phyloP scores from a whole-genome alignment of 2,797 vertebrate species.

The Lophius americanus region DNA sequence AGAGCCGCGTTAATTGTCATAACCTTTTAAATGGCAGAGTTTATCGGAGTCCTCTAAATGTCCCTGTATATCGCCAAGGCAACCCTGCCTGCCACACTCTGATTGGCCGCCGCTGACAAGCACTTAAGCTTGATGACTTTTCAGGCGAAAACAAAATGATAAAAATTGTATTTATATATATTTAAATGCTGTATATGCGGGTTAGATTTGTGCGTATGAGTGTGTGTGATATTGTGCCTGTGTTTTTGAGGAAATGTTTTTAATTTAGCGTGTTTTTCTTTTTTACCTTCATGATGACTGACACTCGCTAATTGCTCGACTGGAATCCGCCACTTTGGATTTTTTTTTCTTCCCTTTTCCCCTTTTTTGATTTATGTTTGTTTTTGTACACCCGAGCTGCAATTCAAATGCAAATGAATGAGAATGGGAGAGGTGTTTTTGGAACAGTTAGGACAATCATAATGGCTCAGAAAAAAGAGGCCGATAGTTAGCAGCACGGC shows the following conservation, averaged over 20 bases:
- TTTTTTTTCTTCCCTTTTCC: conserved; percentile 26
- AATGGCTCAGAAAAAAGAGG: conserved; percentile 75
- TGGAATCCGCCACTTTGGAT: conserved; percentile 66
- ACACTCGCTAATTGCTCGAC: conserved; percentile 80
- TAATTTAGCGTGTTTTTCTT: conserved; percentile 56
- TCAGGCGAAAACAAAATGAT: conserved; percentile 64
- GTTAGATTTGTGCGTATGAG: conserved; percentile 17
- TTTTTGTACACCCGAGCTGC: conserved; percentile 73
- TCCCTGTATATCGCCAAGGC: conserved; percentile 80
- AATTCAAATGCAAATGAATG: conserved; percentile 84
- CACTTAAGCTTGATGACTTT: conserved; percentile 82
- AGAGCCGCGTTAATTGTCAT: conserved; percentile 87
- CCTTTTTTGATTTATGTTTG: conserved; percentile 80
- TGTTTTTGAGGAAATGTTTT: conserved; percentile 61
- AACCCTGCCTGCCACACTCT: conserved; percentile 69
- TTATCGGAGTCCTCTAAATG: conserved; percentile 86
- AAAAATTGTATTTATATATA: conserved; percentile 35
- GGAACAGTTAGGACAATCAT: conserved; percentile 79
- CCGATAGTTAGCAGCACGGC: conserved; percentile 71
- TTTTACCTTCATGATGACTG: conserved; percentile 76
- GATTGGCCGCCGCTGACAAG: conserved; percentile 73
- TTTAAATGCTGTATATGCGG: conserved; percentile 34
- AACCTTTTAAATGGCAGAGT: conserved; percentile 89
- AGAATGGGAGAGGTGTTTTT: conserved; percentile 77
- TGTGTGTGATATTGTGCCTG: conserved; percentile 14